Percentiles rank a stretch among this genome's conserved stretches.
Conservation (phyloP, 92 coral and sea anemone genomes). For the Palythoa caribaeorum region DNA sequence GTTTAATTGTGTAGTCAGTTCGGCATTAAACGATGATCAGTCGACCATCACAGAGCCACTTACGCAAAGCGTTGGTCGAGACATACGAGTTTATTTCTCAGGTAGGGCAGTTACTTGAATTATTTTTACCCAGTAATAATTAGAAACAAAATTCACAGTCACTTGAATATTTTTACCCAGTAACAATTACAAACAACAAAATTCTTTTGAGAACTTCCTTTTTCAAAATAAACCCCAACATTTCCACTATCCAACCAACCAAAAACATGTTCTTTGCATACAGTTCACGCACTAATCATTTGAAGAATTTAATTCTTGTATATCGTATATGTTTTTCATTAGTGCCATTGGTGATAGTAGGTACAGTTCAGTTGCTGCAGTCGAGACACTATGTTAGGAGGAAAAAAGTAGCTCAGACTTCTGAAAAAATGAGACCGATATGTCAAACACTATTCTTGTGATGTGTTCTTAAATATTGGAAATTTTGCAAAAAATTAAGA, state of each 20-base stretch:
- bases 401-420: too few relatives aligned
- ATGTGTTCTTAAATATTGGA: too few relatives aligned
- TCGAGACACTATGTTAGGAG: too few relatives aligned
- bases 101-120: not conserved
- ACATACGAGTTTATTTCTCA: slow-evolving; percentile 27
- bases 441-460: too few relatives aligned
- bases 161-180: not conserved
- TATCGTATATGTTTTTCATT: too few relatives aligned
- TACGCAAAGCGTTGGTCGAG: not conserved
- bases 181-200: not conserved
- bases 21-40: not conserved
- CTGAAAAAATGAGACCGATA: too few relatives aligned
- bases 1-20: not conserved
- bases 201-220: not conserved
- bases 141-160: not conserved
- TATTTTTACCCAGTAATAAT: not conserved
- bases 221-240: not conserved
- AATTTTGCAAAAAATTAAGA: too few relatives aligned
- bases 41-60: not conserved
- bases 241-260: not conserved
- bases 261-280: not conserved
- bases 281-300: not conserved
- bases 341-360: too few relatives aligned
- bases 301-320: not conserved
- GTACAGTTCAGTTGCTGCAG: too few relatives aligned